A percentile compares a stretch with the other conserved stretches of the same genome.
These are phyloP conservation scores for Danio albolineatus DNA, from an alignment of 2,797 vertebrate species.

Conservation along the genomic window DNA sequence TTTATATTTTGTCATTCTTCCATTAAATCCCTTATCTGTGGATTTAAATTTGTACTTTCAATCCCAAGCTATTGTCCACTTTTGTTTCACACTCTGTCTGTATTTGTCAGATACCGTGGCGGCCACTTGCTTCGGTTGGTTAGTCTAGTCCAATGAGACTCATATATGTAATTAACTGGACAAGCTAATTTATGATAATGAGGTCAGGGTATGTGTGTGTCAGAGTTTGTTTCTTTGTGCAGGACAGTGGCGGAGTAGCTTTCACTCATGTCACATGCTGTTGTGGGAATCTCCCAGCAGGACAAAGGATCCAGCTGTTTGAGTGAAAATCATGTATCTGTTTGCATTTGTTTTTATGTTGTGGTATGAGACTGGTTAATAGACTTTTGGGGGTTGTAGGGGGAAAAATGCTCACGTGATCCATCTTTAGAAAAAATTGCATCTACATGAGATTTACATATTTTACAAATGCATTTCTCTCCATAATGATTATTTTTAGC, in stretches of 20 bases:
- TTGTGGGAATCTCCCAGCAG: conserved; percentile 27
- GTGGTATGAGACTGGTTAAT: neutral
- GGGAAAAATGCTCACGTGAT: neutral
- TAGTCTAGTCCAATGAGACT: neutral
- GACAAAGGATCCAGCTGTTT: conserved; percentile 6
- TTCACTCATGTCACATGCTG: conserved; percentile 41
- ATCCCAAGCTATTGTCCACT: conserved; percentile 19
- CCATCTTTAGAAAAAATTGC: neutral
- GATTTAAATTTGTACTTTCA: neutral
- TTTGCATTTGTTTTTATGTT: neutral
- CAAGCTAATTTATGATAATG: conserved; percentile 49
- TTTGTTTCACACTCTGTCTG: conserved; percentile 13
- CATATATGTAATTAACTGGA: conserved; percentile 59
- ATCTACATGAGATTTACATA: too few relatives aligned
- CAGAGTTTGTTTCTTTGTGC: conserved; percentile 39
- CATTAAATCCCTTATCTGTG: conserved; percentile 17
- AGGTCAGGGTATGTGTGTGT: conserved; percentile 10
- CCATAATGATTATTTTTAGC: too few relatives aligned
- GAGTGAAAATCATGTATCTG: neutral
- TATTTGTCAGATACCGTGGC: neutral
- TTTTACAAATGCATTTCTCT: too few relatives aligned
- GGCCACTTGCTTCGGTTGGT: conserved; percentile 6
- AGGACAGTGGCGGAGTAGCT: neutral
- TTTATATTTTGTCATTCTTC: conserved; percentile 14
- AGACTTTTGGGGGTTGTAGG: neutral